Evolutionary conservation across 2,888 invertebrate genomes (phyloP).

Genomic region (Aphrophora alni): DNA sequence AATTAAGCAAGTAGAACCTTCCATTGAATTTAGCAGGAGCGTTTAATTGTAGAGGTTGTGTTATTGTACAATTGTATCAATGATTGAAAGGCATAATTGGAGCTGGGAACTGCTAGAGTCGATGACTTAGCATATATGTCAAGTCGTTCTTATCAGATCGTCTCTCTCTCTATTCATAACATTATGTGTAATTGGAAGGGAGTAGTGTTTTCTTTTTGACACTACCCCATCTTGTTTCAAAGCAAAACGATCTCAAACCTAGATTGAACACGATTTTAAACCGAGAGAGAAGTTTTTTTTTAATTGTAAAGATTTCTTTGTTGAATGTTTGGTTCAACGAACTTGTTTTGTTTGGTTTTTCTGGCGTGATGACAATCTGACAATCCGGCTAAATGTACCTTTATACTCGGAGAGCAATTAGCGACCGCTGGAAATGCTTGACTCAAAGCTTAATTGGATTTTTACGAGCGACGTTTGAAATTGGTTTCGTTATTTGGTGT

Average conservation of each 20-base stretch:
- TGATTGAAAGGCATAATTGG: constrained; percentile 6
- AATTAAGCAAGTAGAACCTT: not conserved
- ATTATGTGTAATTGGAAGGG: not conserved
- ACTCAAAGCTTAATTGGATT: not conserved
- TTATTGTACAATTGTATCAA: not conserved
- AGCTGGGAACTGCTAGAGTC: not conserved
- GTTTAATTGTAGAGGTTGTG: not conserved
- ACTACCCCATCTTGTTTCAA: constrained; percentile 6
- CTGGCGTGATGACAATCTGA: not conserved
- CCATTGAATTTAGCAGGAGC: not conserved
- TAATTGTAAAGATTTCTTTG: constrained; percentile 9
- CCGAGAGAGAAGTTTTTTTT: not conserved
- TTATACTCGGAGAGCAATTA: not conserved
- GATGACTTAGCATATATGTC: not conserved
- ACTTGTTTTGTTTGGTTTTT: not conserved
- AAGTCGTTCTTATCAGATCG: not conserved
- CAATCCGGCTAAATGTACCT: not conserved
- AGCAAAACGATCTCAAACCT: constrained; percentile 24
- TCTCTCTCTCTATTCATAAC: not conserved
- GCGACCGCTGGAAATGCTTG: not conserved
- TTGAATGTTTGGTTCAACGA: not conserved
- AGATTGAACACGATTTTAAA: constrained; percentile 33
- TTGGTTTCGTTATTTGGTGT: not conserved
- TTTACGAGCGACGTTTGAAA: not conserved
- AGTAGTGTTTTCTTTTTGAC: constrained; percentile 9